These are phyloP conservation scores for Mobula birostris DNA, from an alignment of 2,113 vertebrate species.

Conservation along the genomic window DNA sequence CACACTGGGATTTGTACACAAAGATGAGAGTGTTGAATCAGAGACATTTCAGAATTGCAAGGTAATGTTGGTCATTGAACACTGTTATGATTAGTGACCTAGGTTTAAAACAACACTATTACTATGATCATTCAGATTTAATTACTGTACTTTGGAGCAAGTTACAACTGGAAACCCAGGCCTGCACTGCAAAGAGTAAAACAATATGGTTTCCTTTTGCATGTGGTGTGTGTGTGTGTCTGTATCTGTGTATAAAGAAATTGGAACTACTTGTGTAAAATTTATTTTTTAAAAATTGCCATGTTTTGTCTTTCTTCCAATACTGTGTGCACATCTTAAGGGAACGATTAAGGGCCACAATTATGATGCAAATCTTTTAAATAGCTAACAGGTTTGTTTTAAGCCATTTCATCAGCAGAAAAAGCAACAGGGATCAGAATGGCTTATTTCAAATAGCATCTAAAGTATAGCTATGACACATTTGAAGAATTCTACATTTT, in stretches of 20 bases:
- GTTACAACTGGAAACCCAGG: background rate
- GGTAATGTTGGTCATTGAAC: background rate
- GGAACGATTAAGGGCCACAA: background rate
- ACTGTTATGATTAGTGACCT: background rate
- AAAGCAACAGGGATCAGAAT: background rate
- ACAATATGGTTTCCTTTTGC: background rate
- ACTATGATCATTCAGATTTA: too few relatives aligned
- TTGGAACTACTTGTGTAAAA: background rate
- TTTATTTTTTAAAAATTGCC: background rate
- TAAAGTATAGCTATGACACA: background rate
- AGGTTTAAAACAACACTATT: background rate
- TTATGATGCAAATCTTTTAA: constrained; percentile 29
- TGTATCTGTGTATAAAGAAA: background rate
- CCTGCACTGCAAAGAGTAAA: background rate
- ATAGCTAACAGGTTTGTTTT: constrained; percentile 31
- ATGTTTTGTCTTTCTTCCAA: constrained; percentile 1
- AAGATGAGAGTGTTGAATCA: background rate
- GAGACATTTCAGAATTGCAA: background rate
- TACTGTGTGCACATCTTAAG: background rate
- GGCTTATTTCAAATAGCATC: background rate
- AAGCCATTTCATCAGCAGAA: background rate
- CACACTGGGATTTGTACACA: background rate
- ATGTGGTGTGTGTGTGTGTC: background rate
- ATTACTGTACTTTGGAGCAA: too few relatives aligned
- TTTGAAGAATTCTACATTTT: background rate